phyloP scores from a whole-genome alignment of 1,140 invertebrate genomes.

The Ruditapes philippinarum region DNA sequence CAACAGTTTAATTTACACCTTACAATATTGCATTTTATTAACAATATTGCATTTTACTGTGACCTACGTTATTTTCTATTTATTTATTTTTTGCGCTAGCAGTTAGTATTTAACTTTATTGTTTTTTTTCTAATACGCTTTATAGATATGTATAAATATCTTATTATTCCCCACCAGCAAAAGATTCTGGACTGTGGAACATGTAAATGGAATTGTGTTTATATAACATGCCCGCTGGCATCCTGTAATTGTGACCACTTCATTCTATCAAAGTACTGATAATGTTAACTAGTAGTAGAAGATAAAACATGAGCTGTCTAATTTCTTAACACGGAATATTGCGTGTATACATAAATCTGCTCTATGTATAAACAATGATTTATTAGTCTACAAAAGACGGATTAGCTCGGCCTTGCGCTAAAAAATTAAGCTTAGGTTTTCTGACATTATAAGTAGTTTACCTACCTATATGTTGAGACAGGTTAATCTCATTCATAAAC shows the following conservation, averaged over 20 bases:
- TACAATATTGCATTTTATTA: too few species aligned
- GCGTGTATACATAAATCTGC: background rate
- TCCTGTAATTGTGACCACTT: background rate
- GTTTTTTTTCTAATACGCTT: too few species aligned
- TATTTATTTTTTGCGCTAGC: too few species aligned
- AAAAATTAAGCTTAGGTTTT: background rate
- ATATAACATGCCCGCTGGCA: background rate
- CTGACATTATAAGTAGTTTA: background rate
- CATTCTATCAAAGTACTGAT: too few species aligned
- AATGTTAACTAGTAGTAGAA: too few species aligned
- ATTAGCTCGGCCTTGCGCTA: background rate
- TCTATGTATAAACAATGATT: background rate
- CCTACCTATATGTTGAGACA: background rate
- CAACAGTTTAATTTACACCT: too few species aligned
- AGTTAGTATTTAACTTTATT: too few species aligned
- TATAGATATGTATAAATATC: too few species aligned
- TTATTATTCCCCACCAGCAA: too few species aligned
- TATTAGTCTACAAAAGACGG: background rate
- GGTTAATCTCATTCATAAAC: background rate
- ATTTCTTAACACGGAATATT: background rate
- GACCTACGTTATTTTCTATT: too few species aligned
- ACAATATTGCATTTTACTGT: too few species aligned
- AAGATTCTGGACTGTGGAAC: too few species aligned
- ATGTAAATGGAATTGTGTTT: background rate
- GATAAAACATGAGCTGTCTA: background rate